These are phyloP conservation scores for Pantelozetes paolii DNA, from an alignment of 2,888 invertebrate genomes.

Conservation along the genomic window DNA sequence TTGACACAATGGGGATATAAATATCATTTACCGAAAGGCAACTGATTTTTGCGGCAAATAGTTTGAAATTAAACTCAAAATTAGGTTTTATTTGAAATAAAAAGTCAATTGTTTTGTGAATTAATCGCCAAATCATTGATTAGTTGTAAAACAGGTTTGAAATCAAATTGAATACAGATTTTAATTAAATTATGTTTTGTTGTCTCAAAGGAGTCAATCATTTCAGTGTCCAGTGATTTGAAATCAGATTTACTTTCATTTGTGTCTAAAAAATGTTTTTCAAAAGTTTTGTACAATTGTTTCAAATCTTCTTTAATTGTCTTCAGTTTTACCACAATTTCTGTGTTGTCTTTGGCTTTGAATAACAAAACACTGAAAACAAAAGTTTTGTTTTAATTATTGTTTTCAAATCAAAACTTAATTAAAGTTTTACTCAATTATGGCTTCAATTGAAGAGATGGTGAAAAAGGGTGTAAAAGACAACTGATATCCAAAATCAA, in stretches of 20 bases:
- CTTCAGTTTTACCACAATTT: neutral
- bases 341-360: neutral
- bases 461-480: constrained; percentile 17
- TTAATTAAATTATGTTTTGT: constrained; percentile 11
- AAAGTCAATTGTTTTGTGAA: neutral
- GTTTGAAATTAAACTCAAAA: neutral
- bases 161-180: neutral
- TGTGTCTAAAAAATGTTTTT: constrained; percentile 5
- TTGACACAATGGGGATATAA: neutral
- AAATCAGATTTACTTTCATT: too few species aligned
- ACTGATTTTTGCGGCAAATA: neutral
- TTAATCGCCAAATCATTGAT: neutral
- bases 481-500: constrained; percentile 10
- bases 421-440: constrained; percentile 22
- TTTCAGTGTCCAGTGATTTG: neutral
- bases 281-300: constrained; percentile 7
- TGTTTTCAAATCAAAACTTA: neutral
- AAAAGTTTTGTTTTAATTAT: neutral
- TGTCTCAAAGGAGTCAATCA: neutral
- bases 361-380: neutral
- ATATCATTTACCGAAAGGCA: neutral
- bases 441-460: constrained; percentile 29
- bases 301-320: constrained; percentile 15
- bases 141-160: neutral
- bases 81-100: neutral